Evolutionary conservation across 2,797 vertebrate genomes (phyloP), one percentile per base, ranked within the genome.

Genomic region (Sebastiscus albofasciatus): DNA sequence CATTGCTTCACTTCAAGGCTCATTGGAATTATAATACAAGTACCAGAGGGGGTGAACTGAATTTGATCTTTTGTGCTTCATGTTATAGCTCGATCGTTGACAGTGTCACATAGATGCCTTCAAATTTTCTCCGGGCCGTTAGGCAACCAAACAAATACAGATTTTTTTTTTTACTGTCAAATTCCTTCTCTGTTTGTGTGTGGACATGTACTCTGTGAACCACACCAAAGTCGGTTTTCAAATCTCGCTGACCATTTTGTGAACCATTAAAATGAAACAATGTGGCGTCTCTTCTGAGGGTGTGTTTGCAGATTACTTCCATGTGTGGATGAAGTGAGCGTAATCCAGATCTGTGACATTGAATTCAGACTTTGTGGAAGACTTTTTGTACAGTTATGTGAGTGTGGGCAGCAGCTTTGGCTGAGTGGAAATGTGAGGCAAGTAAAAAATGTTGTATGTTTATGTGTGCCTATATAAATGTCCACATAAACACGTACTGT

Each of bases 351-450:
- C 34, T 58, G 70, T 56, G 67, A 67, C 59, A 56, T 49, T 69
- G 27, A 77, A 52, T 27, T 75, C 74, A 72, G 69, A 34, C 31
- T 31, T 65, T 39, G 74, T 85, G 68, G 31, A 49, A 69, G 34
- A 33, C 55, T 20, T 49, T 34, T 59, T 72, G 31, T 64, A 7
- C 34, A 84, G 55, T 69, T 75, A 61, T 88, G 67, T 61, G 82
- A 68, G 69, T 88, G 67, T 58, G 82, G 71, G 79, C 73, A 61
- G 36, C 59, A 70, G 52, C 80, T 71, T 72, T 34, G 42, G n/a
- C 1, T 13, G 22, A 70, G 18, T 27, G 8, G 27, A 78, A 77
- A 42, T 68, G 10, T 20, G 6, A 70, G 8, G 67, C 4, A 61
- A 22, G 3, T 12, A n/a, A 52, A 46, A 24, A 8, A n/a, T 7